These are phyloP conservation scores for Seriola rivoliana DNA, from an alignment of 2,113 vertebrate species.

Conservation along the genomic window DNA sequence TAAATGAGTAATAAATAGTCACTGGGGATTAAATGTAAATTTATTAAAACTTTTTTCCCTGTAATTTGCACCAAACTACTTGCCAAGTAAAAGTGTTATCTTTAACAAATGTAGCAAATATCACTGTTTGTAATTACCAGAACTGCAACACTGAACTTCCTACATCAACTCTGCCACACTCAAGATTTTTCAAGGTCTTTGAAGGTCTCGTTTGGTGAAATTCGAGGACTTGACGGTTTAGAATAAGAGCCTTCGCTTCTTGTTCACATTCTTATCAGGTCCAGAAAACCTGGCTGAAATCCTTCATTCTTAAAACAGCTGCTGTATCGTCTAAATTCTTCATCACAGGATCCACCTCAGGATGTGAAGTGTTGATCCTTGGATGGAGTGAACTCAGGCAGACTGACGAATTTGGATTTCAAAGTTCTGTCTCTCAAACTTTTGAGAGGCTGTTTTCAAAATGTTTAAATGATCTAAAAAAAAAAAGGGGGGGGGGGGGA, in stretches of 20 bases:
- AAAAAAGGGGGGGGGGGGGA: no score
- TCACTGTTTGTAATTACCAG: no score
- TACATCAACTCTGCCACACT: neutral
- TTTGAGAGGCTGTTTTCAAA: neutral
- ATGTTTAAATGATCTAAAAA: neutral
- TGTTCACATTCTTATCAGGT: slow-evolving; percentile 37
- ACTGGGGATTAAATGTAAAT: no score
- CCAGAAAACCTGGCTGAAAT: neutral
- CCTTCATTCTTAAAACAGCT: slow-evolving; percentile 12
- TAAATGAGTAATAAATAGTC: no score
- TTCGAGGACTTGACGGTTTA: neutral
- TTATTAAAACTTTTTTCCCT: no score
- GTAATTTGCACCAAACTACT: no score
- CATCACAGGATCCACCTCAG: slow-evolving; percentile 25
- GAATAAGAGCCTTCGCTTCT: slow-evolving; percentile 22
- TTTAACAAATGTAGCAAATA: no score
- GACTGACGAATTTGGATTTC: slow-evolving; percentile 7
- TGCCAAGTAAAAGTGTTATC: no score
- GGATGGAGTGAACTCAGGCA: neutral
- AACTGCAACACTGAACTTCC: neutral
- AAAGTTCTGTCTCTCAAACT: neutral
- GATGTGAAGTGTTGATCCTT: slow-evolving; percentile 9
- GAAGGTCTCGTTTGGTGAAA: slow-evolving; percentile 2
- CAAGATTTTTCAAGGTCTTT: slow-evolving; percentile 14
- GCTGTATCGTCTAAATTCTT: slow-evolving; percentile 29